phyloP scores from a whole-genome alignment of 2,888 invertebrate species.

The Habrosyne pyritoides region DNA sequence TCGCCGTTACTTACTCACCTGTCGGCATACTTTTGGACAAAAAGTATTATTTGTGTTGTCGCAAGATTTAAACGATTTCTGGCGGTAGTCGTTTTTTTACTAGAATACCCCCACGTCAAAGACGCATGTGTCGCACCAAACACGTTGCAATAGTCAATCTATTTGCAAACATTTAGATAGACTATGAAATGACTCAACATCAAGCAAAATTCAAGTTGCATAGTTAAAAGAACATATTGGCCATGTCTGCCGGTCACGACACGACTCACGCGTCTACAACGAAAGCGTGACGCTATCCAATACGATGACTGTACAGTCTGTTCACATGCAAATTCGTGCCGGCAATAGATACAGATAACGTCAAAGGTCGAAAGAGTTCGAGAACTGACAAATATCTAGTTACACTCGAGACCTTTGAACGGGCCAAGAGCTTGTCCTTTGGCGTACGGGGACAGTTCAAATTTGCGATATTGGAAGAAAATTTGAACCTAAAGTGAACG shows the following conservation, averaged over 20 bases:
- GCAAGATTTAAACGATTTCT: no score
- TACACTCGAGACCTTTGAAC: slow-evolving; percentile 24
- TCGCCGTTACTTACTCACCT: no score
- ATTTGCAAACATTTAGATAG: neutral
- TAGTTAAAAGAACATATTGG: slow-evolving; percentile 32
- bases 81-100: no score
- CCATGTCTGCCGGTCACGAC: slow-evolving; percentile 21
- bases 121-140: no score
- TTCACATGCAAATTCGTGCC: slow-evolving; percentile 39
- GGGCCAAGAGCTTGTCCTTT: slow-evolving; percentile 3
- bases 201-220: slow-evolving; percentile 7
- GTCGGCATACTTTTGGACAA: no score
- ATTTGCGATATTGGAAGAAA: neutral
- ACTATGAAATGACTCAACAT: slow-evolving; percentile 2
- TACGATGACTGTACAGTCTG: slow-evolving; percentile 34
- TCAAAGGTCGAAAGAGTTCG: slow-evolving; percentile 36
- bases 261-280: slow-evolving; percentile 32
- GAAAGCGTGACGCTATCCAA: slow-evolving; percentile 35
- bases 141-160: neutral
- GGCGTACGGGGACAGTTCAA: neutral
- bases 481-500: neutral
- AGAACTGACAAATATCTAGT: slow-evolving; percentile 29
- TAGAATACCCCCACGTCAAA: no score
- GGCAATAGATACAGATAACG: slow-evolving; percentile 31
- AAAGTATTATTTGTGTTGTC: no score